A percentile compares a stretch with the other conserved stretches of the same genome.
Conservation (phyloP, 2,113 vertebrate species). For the Embiotoca jacksoni region DNA sequence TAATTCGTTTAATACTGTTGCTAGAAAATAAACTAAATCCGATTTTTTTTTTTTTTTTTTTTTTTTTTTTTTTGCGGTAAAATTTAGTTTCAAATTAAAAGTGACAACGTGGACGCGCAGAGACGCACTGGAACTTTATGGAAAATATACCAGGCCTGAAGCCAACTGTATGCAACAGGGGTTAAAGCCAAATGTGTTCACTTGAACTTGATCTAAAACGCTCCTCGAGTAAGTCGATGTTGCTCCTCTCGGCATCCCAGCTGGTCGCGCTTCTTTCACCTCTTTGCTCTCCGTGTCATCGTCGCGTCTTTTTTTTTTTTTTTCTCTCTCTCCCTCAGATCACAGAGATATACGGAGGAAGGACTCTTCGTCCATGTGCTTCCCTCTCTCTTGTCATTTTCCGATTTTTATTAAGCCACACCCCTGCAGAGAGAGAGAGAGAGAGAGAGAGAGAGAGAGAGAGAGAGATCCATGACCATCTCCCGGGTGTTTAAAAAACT, state of each 20-base stretch:
- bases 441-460: conserved; percentile 52
- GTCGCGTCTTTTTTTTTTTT: conserved; percentile 61
- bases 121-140: not conserved
- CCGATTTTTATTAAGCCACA: conserved; percentile 85
- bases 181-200: conserved; percentile 48
- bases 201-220: conserved; percentile 52
- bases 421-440: conserved; percentile 83
- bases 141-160: conserved; percentile 45
- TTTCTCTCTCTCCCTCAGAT: conserved; percentile 52
- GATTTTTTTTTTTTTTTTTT: not conserved
- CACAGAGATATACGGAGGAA: conserved; percentile 78
- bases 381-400: conserved; percentile 81
- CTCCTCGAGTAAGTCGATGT: conserved; percentile 21
- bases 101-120: not conserved
- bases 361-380: conserved; percentile 79
- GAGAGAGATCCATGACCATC: conserved; percentile 77
- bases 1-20: conserved; percentile 1
- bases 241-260: conserved; percentile 53
- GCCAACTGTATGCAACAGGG: conserved; percentile 35
- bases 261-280: conserved; percentile 48
- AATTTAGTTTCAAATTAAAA: conserved; percentile 9
- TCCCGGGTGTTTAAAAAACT: conserved; percentile 88
- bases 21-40: not conserved
- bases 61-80: not conserved
- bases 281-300: conserved; percentile 65